Evolutionary conservation across 2,113 vertebrate species (phyloP).

Genomic region (Oriolus oriolus): DNA sequence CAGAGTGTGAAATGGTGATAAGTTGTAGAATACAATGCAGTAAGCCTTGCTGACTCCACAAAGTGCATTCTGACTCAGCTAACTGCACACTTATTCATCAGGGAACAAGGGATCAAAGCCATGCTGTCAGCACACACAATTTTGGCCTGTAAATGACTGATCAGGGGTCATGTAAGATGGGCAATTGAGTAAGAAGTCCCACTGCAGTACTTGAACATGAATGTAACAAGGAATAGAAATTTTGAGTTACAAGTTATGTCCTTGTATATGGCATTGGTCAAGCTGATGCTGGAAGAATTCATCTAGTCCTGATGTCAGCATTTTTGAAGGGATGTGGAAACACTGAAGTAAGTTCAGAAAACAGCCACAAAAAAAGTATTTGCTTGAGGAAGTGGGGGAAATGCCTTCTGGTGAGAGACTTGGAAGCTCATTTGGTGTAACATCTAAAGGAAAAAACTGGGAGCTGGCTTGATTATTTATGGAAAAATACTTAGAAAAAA

Average conservation of each 20-base stretch:
- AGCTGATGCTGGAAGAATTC: not conserved
- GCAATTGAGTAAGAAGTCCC: not conserved
- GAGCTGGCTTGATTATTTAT: not conserved
- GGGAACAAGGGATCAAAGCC: not conserved
- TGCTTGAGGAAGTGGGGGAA: not conserved
- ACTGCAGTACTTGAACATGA: not conserved
- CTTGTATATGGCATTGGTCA: not conserved
- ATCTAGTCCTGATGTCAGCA: not conserved
- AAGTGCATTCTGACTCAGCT: not conserved
- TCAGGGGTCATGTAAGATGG: not conserved
- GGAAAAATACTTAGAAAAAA: not conserved
- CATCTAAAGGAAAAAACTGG: not conserved
- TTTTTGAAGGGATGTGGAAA: constrained; percentile 37
- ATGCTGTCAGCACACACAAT: not conserved
- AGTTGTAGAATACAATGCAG: not conserved
- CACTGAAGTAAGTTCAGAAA: constrained; percentile 19
- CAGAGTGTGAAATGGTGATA: not conserved
- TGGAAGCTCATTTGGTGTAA: not conserved
- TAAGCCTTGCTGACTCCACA: not conserved
- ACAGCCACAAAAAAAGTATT: not conserved
- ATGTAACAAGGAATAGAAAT: not conserved
- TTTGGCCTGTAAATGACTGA: not conserved
- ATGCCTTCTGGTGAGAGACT: not conserved
- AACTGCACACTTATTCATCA: not conserved
- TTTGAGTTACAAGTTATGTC: not conserved